These are phyloP conservation scores for Drosophila rhopaloa DNA, from an alignment of 1,140 invertebrate species.

Conservation along the genomic window DNA sequence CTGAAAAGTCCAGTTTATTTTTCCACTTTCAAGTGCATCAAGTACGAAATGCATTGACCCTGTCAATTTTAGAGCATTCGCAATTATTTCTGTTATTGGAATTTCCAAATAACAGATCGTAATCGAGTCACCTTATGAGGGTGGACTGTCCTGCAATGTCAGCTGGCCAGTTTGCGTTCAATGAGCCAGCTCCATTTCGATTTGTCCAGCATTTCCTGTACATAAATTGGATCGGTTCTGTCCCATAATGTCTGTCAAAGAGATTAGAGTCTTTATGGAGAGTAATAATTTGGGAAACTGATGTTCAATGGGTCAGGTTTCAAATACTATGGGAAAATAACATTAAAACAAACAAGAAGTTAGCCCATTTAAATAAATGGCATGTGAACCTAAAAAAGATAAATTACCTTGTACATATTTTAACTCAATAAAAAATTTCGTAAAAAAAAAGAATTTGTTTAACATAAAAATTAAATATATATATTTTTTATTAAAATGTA, in stretches of 20 bases:
- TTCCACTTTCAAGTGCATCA: slow-evolving; percentile 56
- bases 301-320: not conserved
- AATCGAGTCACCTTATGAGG: slow-evolving; percentile 43
- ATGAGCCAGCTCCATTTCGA: slow-evolving; percentile 55
- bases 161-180: slow-evolving; percentile 22
- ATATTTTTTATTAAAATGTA: too few relatives aligned
- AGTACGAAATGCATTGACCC: slow-evolving; percentile 52
- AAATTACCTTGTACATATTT: too few relatives aligned
- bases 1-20: slow-evolving; percentile 33
- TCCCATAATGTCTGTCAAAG: slow-evolving; percentile 11
- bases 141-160: slow-evolving; percentile 43
- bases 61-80: slow-evolving; percentile 60
- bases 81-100: slow-evolving; percentile 56
- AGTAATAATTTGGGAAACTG: slow-evolving; percentile 15
- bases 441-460: too few relatives aligned
- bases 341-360: not conserved
- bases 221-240: slow-evolving; percentile 25
- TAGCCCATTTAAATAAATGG: not conserved
- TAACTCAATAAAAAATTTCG: too few relatives aligned
- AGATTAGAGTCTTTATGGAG: slow-evolving; percentile 28
- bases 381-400: not conserved
- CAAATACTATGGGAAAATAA: not conserved
- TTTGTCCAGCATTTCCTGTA: slow-evolving; percentile 65
- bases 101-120: slow-evolving; percentile 36
- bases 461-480: too few relatives aligned